phyloP scores from a whole-genome alignment of 2,888 invertebrate genomes.

The Tenthredo mesomela region DNA sequence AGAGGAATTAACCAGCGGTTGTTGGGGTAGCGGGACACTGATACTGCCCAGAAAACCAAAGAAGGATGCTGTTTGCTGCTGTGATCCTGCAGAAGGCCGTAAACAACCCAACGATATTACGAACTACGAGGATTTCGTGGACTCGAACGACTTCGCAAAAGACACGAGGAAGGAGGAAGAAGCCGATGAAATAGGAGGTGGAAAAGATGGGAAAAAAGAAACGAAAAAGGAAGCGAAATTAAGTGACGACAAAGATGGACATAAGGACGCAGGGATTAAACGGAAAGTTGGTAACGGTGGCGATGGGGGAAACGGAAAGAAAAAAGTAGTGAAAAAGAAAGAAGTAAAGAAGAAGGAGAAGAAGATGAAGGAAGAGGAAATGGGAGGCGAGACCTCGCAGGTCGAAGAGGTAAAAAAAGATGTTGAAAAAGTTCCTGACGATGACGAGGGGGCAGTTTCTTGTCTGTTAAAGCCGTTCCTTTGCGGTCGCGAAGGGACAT shows the following conservation, averaged over 20 bases:
- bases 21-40: constrained; percentile 60
- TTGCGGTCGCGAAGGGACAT: constrained; percentile 39
- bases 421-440: neutral
- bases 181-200: neutral
- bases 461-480: constrained; percentile 2
- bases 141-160: neutral
- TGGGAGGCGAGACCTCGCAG: neutral
- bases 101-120: neutral
- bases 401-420: neutral
- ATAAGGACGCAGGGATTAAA: neutral
- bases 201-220: neutral
- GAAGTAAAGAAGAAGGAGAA: neutral
- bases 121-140: constrained; percentile 2
- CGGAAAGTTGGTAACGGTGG: neutral
- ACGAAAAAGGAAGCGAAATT: neutral
- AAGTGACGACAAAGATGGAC: neutral
- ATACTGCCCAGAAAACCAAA: constrained; percentile 54
- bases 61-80: constrained; percentile 58
- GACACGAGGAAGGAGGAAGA: neutral
- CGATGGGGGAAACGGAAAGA: neutral
- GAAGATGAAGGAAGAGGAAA: neutral
- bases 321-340: neutral
- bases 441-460: neutral
- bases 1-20: constrained; percentile 60
- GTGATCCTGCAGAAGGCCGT: neutral